Base-by-base conservation (phyloP, 2,113 vertebrate genomes). In the Pleuronectes platessa region DNA sequence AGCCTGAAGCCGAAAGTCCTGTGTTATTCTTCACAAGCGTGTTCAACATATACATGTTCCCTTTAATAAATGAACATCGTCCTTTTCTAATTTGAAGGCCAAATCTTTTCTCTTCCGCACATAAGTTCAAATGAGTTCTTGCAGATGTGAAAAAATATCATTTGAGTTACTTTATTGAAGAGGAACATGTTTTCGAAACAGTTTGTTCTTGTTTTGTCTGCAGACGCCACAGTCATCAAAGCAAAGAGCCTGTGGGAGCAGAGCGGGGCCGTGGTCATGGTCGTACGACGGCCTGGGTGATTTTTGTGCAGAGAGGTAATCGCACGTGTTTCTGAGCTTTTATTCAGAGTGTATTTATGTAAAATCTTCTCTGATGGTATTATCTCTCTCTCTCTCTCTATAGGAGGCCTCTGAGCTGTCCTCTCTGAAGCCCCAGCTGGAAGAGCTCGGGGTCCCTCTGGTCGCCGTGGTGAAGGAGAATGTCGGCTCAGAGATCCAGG, bases 271-370 rank as follows among this genome's bases (percentile, higher is more conserved):
- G 97, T 99, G 86, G 90, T 99, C 82, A 96, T 99, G 97, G 97
- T 95, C 2, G 97, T 99, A 11, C 93, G 97, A 55, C 93, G 98
- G 63, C 98, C 98, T 64, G 98, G 98, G 94, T 99, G 98, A 93
- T 98, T 97, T 95, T 95, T 98, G 93, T 99, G 98, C 94, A 96
- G 98, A 94, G 98, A 98, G 97, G 98, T 99, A 90, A 79, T 1
- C 2, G 3, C 1, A 21, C 11, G 31, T 11, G 12, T 45, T 0
- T 59, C 12, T 55, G 4, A 61, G 40, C 3, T 45, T 60, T 4
- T 26, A 15, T n/a, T 14, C 0, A 24, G 54, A 6, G 47, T 51
- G 5, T 51, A 18, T 51, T 15, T 27, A 15, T 13, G 15, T 72
- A 2, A 20, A 58, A n/a, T n/a, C 20, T 55, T 18, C 0, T 26